Evolutionary conservation across 2,888 invertebrate species (phyloP).

Genomic region (Limnephilus lunatus): DNA sequence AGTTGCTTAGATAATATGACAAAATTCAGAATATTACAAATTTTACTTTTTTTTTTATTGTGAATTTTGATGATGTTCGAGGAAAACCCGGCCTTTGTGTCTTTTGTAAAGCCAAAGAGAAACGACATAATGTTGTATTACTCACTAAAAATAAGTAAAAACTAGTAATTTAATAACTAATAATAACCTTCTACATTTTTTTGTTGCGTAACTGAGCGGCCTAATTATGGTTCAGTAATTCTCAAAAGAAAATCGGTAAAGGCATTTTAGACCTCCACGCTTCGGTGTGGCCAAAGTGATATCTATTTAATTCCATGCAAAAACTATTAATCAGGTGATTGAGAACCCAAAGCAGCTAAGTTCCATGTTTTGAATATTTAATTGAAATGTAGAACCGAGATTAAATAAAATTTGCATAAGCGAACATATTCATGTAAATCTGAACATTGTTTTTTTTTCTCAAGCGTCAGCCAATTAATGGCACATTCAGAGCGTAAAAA

Average conservation of each 20-base stretch:
- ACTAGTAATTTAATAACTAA: too few species aligned
- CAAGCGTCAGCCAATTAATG: conserved; percentile 10
- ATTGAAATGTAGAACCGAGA: conserved; percentile 23
- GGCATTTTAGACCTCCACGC: neutral
- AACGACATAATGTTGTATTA: neutral
- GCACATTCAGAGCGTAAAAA: conserved; percentile 39
- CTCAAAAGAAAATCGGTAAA: neutral
- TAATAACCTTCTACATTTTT: neutral
- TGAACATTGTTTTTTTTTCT: neutral
- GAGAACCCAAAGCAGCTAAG: neutral
- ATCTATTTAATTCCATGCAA: neutral
- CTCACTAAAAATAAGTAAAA: neutral
- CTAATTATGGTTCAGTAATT: neutral
- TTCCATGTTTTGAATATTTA: neutral
- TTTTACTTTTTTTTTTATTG: too few species aligned
- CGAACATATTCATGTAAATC: conserved; percentile 31
- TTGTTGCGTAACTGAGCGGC: neutral
- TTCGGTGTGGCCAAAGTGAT: neutral
- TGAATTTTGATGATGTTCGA: too few species aligned
- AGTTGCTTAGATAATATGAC: too few species aligned
- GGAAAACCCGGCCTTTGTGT: too few species aligned
- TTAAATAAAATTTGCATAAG: conserved; percentile 33
- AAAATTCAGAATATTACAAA: too few species aligned
- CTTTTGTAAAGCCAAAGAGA: neutral
- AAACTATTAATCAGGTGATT: neutral